Evolutionary conservation across 2,113 vertebrate species (phyloP), one percentile per base, ranked within the genome.

Genomic region (Garra rufa): DNA sequence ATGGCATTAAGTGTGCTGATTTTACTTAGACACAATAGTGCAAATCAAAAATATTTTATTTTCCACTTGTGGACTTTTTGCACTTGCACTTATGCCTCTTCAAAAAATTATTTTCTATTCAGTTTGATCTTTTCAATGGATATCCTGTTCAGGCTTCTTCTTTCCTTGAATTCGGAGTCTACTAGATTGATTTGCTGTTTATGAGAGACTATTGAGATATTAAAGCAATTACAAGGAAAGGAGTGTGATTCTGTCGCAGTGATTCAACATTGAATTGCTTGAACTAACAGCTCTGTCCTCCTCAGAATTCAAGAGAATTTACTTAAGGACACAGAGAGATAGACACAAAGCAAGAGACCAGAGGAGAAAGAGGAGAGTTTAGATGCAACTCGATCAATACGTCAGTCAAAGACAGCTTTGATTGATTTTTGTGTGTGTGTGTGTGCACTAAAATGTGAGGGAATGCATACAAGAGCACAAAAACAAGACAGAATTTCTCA

Each of bases 341-440:
- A 50, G 78, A 69, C 43, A n/a, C 26, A 69, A 34, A 38, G 15
- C 5, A 46, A 44, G 38, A 79, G n/a, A 78, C 9, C 8, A 14
- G 24, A 75, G 48, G 9, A 59, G 78, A 81, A 50, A 10, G 6
- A 13, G 43, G 61, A 81, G 55, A 65, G 79, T 50, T 38, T 48
- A 38, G 80, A 55, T 82, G 63, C 63, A 70, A 52, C 46, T 46
- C 30, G 9, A 82, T 82, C 80, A 38, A 71, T 70, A 82, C 2
- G 13, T 82, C 80, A 82, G 46, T 55, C 80, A 70, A 70, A 82
- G 48, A 30, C 48, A 55, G 44, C 26, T 52, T 55, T 69, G 80
- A 71, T 70, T 70, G 30, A 71, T 82, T 70, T 69, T 52, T 21
- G 9, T 76, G 3, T 73, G 41, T 48, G 8, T 10, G 1, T 3